Conservation (phyloP, 2,888 invertebrate species). For the Cosmorhoe ocellata region DNA sequence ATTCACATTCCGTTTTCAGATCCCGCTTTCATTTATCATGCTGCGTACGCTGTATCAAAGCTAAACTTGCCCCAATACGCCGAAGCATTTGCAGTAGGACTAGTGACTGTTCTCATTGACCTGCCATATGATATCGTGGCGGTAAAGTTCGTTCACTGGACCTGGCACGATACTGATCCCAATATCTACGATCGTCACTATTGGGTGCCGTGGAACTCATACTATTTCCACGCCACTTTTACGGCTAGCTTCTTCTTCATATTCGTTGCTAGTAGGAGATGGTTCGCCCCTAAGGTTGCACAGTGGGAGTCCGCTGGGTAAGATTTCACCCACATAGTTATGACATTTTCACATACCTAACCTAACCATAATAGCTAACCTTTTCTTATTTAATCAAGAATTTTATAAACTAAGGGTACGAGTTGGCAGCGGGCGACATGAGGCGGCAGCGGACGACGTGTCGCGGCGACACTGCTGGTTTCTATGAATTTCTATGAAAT, state of each 20-base stretch:
- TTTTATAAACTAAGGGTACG: too few species aligned
- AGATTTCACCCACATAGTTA: slow-evolving; percentile 28
- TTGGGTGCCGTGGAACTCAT: slow-evolving; percentile 93
- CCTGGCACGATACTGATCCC: slow-evolving; percentile 91
- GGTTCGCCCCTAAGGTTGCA: slow-evolving; percentile 75
- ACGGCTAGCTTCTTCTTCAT: slow-evolving; percentile 87
- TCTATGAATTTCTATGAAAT: too few species aligned
- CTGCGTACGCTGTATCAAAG: slow-evolving; percentile 81
- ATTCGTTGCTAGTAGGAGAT: slow-evolving; percentile 82
- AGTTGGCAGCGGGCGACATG: too few species aligned
- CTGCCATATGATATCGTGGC: slow-evolving; percentile 91
- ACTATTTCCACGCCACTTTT: slow-evolving; percentile 90
- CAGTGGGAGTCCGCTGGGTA: slow-evolving; percentile 84
- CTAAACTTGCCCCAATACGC: slow-evolving; percentile 81
- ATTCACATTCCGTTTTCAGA: slow-evolving; percentile 65
- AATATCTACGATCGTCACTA: slow-evolving; percentile 88
- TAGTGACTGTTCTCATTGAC: slow-evolving; percentile 87
- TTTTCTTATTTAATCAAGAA: too few species aligned
- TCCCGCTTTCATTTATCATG: slow-evolving; percentile 84
- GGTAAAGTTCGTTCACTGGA: slow-evolving; percentile 91
- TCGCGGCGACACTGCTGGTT: too few species aligned
- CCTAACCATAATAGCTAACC: too few species aligned
- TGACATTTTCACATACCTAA: too few species aligned
- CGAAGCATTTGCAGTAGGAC: slow-evolving; percentile 86
- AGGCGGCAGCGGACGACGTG: too few species aligned